These are phyloP conservation scores for Rhopalosiphum padi DNA, from an alignment of 1,140 invertebrate genomes.

Conservation along the genomic window DNA sequence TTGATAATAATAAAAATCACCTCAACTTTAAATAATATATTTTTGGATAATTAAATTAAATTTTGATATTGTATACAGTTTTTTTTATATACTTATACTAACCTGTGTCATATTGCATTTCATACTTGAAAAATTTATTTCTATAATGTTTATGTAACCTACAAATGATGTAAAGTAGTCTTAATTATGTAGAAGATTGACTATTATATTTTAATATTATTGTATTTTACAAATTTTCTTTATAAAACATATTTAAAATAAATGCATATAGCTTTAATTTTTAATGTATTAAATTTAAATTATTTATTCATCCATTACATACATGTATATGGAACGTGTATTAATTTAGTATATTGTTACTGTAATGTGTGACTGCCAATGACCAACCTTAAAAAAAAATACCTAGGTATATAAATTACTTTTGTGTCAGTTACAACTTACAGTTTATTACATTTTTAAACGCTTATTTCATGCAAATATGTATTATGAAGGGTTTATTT, in stretches of 20 bases:
- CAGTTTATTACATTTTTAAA: not conserved
- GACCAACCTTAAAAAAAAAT: not conserved
- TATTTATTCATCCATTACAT: too few relatives aligned
- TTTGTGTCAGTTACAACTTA: too few relatives aligned
- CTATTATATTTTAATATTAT: slow-evolving; percentile 7
- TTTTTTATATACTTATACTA: not conserved
- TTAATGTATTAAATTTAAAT: not conserved
- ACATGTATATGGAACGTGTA: not conserved
- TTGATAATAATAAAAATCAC: not conserved
- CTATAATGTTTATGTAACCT: not conserved
- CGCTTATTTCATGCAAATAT: not conserved
- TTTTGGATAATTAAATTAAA: not conserved
- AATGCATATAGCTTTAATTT: not conserved
- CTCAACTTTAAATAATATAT: not conserved
- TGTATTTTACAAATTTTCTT: not conserved
- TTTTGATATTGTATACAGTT: not conserved
- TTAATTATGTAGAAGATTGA: not conserved
- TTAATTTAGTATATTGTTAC: not conserved
- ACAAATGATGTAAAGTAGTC: not conserved
- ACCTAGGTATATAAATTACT: not conserved
- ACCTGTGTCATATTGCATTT: too few relatives aligned
- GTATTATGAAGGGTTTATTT: not conserved
- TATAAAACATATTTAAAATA: not conserved
- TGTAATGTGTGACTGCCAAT: not conserved
- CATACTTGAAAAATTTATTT: too few relatives aligned